A percentile compares a stretch with the other conserved stretches of the same genome.
These are phyloP conservation scores for Drosophila paulistorum DNA, from an alignment of 1,140 invertebrate genomes.

Conservation along the genomic window DNA sequence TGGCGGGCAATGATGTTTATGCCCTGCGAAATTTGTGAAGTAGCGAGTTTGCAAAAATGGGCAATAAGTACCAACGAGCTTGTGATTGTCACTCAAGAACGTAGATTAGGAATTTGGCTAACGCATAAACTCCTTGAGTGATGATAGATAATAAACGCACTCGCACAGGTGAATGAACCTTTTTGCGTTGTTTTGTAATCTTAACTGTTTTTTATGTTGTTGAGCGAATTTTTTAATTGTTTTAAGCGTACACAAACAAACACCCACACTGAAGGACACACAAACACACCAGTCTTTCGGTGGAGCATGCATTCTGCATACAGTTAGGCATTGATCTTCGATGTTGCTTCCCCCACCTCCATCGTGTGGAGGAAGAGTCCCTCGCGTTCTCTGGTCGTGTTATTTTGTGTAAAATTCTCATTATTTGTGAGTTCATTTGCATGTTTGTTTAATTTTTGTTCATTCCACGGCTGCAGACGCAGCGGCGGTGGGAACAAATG, in stretches of 20 bases:
- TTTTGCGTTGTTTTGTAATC: slow-evolving; percentile 79
- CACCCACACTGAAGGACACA: not conserved
- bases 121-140: slow-evolving; percentile 45
- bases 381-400: slow-evolving; percentile 25
- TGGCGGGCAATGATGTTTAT: slow-evolving; percentile 55
- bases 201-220: slow-evolving; percentile 44
- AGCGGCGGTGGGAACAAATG: slow-evolving; percentile 58
- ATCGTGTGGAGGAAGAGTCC: not conserved
- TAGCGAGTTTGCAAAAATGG: not conserved
- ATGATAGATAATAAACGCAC: slow-evolving; percentile 47
- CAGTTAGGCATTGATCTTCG: slow-evolving; percentile 35
- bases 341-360: not conserved
- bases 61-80: too few species aligned
- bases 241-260: slow-evolving; percentile 41
- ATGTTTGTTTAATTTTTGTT: slow-evolving; percentile 72
- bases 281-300: not conserved
- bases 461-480: slow-evolving; percentile 13
- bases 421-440: slow-evolving; percentile 56
- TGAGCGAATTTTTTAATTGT: slow-evolving; percentile 57
- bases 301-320: slow-evolving; percentile 35
- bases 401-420: slow-evolving; percentile 15
- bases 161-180: slow-evolving; percentile 78
- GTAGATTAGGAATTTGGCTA: not conserved
- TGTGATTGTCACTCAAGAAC: not conserved
- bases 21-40: slow-evolving; percentile 15